Evolutionary conservation across 2,888 invertebrate species (phyloP).

Genomic region (Bellardia bayeri): DNA sequence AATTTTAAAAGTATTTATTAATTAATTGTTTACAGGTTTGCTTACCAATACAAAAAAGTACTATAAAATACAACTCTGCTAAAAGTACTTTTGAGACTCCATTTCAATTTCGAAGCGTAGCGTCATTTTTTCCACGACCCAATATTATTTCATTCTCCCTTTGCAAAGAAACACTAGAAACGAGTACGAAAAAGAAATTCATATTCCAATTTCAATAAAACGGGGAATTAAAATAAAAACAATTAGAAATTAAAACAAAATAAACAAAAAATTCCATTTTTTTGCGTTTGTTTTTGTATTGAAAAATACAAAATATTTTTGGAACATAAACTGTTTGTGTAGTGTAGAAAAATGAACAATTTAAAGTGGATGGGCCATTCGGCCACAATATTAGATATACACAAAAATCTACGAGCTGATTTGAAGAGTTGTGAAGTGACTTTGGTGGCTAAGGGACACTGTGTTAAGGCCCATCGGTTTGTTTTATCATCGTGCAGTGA

Average conservation of each 20-base stretch:
- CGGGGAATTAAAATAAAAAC: constrained; percentile 65
- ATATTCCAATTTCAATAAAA: constrained; percentile 66
- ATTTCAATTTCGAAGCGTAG: constrained; percentile 73
- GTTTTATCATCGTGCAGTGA: constrained; percentile 83
- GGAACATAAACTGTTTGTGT: background rate
- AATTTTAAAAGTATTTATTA: no score
- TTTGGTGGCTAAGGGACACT: constrained; percentile 80
- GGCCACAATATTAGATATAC: constrained; percentile 82
- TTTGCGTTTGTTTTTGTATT: constrained; percentile 36
- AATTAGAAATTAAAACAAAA: constrained; percentile 75
- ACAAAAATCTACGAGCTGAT: constrained; percentile 80
- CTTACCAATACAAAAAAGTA: background rate
- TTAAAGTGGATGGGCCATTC: constrained; percentile 84
- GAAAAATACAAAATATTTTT: constrained; percentile 1
- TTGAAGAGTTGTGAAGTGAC: constrained; percentile 81
- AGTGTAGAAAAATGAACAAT: constrained; percentile 79
- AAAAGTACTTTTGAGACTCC: background rate
- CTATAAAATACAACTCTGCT: constrained; percentile 33
- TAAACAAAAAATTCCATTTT: constrained; percentile 77
- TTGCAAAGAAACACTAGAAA: constrained; percentile 57
- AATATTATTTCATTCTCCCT: constrained; percentile 58
- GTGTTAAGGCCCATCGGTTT: constrained; percentile 82
- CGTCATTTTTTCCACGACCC: constrained; percentile 57
- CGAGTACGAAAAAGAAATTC: constrained; percentile 58
- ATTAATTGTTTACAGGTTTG: no score